Percentiles rank a stretch among this genome's conserved stretches.
Evolutionary conservation across 2,888 invertebrate genomes (phyloP).

Genomic region (Scaeva pyrastri): DNA sequence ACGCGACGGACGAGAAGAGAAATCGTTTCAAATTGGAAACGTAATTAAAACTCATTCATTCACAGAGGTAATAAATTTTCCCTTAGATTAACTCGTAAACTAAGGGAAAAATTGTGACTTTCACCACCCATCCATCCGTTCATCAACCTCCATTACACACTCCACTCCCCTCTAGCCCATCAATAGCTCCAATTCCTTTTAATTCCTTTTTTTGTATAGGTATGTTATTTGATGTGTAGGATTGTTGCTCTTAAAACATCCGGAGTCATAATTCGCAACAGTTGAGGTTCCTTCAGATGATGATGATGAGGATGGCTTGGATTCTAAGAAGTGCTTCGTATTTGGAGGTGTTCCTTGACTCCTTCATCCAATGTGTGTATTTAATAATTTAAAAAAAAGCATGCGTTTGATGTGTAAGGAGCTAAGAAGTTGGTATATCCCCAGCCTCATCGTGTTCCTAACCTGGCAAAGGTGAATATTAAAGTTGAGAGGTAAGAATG

Average conservation of each 20-base stretch:
- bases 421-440: not conserved
- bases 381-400: slow-evolving; percentile 63
- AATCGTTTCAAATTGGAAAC: slow-evolving; percentile 66
- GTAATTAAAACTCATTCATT: slow-evolving; percentile 75
- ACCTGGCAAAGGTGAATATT: slow-evolving; percentile 37
- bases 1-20: too few species aligned
- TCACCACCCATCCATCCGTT: slow-evolving; percentile 46
- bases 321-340: slow-evolving; percentile 22
- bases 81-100: slow-evolving; percentile 70
- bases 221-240: slow-evolving; percentile 12
- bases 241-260: slow-evolving; percentile 31
- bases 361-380: slow-evolving; percentile 16
- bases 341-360: slow-evolving; percentile 16
- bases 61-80: slow-evolving; percentile 67
- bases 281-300: slow-evolving; percentile 6
- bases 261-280: slow-evolving; percentile 41
- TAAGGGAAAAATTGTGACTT: slow-evolving; percentile 58
- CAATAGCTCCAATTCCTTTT: slow-evolving; percentile 1
- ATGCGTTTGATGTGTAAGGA: slow-evolving; percentile 59
- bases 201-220: slow-evolving; percentile 37
- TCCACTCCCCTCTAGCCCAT: not conserved
- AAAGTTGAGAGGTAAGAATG: slow-evolving; percentile 11
- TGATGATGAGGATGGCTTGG: slow-evolving; percentile 15
- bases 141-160: slow-evolving; percentile 41
- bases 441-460: slow-evolving; percentile 7